Percentiles rank a stretch among this genome's conserved stretches.
These are phyloP conservation scores for Ameiurus melas DNA, from an alignment of 2,113 vertebrate genomes.

Conservation along the genomic window DNA sequence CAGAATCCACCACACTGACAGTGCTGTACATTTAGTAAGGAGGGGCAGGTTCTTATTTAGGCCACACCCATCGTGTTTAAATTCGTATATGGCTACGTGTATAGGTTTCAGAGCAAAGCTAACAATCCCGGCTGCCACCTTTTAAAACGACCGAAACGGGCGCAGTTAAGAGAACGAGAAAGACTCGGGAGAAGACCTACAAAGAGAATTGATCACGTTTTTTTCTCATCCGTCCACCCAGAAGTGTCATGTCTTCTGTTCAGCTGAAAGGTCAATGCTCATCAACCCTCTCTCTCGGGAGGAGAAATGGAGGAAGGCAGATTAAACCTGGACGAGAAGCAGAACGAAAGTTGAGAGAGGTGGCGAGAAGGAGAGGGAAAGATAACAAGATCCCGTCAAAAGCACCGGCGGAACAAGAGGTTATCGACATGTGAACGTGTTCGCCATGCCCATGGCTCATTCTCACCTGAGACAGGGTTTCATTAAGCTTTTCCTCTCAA, in stretches of 20 bases:
- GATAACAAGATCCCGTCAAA: slow-evolving; percentile 44
- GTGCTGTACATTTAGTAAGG: background rate
- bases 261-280: slow-evolving; percentile 70
- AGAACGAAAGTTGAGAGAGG: slow-evolving; percentile 37
- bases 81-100: background rate
- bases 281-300: slow-evolving; percentile 55
- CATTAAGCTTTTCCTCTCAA: background rate
- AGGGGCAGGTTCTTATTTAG: background rate
- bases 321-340: slow-evolving; percentile 44
- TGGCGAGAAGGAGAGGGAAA: slow-evolving; percentile 46
- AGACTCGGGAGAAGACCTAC: background rate
- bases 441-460: background rate
- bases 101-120: background rate
- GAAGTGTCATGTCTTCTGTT: slow-evolving; percentile 49
- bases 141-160: background rate
- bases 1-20: background rate
- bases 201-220: slow-evolving; percentile 34
- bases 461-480: slow-evolving; percentile 8
- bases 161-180: slow-evolving; percentile 9
- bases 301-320: slow-evolving; percentile 57
- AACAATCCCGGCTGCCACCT: background rate
- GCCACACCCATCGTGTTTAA: background rate
- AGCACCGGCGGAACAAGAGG: slow-evolving; percentile 33
- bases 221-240: slow-evolving; percentile 21
- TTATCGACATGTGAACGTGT: background rate